Conservation (phyloP, 2,797 vertebrate species). For the Acanthis flammea region DNA sequence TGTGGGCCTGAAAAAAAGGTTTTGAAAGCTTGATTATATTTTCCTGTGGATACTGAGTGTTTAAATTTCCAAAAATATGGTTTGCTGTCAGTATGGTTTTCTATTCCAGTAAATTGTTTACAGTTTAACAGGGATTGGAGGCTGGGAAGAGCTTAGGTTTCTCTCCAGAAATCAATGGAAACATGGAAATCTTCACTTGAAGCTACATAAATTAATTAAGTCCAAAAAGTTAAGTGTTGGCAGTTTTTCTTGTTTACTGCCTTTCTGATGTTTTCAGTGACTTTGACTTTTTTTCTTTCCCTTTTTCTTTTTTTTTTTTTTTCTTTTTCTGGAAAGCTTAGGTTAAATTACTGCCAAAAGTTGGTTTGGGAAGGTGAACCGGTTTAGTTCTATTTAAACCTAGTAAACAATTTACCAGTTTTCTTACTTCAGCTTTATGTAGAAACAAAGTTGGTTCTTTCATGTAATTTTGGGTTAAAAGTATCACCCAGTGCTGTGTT, state of each 20-base stretch:
- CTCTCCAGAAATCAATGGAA: slow-evolving; percentile 46
- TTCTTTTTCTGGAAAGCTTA: background rate
- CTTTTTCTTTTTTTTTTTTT: background rate
- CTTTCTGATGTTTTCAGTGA: background rate
- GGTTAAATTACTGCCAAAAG: background rate
- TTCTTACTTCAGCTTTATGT: background rate
- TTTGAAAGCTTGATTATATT: slow-evolving; percentile 65
- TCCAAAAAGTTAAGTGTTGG: background rate
- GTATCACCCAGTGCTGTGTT: background rate
- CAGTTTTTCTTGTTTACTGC: slow-evolving; percentile 22
- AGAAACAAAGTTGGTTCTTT: background rate
- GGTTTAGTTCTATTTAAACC: slow-evolving; percentile 8
- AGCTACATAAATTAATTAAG: background rate
- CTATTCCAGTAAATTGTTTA: slow-evolving; percentile 72
- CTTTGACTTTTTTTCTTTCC: background rate
- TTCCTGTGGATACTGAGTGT: slow-evolving; percentile 70
- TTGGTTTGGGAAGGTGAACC: slow-evolving; percentile 5
- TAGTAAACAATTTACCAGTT: slow-evolving; percentile 19
- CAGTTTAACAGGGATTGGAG: background rate
- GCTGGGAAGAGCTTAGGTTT: background rate
- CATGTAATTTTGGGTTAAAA: background rate
- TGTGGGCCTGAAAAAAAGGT: slow-evolving; percentile 63
- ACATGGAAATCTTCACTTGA: background rate
- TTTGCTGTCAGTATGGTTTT: slow-evolving; percentile 66
- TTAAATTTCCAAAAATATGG: slow-evolving; percentile 70